phyloP scores from a whole-genome alignment of 2,888 invertebrate species.

The Cheilosia urbana region DNA sequence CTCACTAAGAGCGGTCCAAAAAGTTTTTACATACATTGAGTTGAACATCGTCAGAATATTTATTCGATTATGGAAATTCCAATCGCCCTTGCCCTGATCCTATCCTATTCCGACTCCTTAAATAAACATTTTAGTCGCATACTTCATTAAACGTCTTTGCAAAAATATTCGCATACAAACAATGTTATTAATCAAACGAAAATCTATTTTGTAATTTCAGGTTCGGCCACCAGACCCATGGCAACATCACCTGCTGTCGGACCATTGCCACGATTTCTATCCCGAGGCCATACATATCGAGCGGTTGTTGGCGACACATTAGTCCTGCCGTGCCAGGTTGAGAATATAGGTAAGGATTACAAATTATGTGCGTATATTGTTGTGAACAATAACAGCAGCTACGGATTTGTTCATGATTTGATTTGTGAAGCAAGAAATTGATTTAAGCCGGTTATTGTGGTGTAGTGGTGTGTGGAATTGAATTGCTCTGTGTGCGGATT shows the following conservation, averaged over 20 bases:
- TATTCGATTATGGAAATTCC: no score
- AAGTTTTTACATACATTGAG: no score
- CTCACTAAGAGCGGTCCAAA: no score
- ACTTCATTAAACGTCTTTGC: conserved; percentile 3
- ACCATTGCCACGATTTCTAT: conserved; percentile 87
- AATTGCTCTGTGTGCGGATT: neutral
- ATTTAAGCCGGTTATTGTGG: neutral
- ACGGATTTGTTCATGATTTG: conserved; percentile 17
- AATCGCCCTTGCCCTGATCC: no score
- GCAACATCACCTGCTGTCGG: conserved; percentile 79
- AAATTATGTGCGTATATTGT: neutral
- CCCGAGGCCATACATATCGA: conserved; percentile 90
- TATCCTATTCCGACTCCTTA: neutral
- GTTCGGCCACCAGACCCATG: conserved; percentile 80
- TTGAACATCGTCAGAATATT: no score
- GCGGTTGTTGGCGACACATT: conserved; percentile 91
- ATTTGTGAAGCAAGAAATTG: neutral
- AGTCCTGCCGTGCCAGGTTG: conserved; percentile 91
- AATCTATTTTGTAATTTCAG: conserved; percentile 76
- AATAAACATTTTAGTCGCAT: neutral
- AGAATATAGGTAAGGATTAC: conserved; percentile 89
- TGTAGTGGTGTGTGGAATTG: neutral
- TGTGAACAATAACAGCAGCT: neutral
- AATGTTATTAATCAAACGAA: neutral
- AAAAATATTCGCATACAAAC: neutral